Percentiles rank a stretch among this genome's conserved stretches.
Evolutionary conservation across 2,113 vertebrate species (phyloP).

Genomic region (Scatophagus argus): DNA sequence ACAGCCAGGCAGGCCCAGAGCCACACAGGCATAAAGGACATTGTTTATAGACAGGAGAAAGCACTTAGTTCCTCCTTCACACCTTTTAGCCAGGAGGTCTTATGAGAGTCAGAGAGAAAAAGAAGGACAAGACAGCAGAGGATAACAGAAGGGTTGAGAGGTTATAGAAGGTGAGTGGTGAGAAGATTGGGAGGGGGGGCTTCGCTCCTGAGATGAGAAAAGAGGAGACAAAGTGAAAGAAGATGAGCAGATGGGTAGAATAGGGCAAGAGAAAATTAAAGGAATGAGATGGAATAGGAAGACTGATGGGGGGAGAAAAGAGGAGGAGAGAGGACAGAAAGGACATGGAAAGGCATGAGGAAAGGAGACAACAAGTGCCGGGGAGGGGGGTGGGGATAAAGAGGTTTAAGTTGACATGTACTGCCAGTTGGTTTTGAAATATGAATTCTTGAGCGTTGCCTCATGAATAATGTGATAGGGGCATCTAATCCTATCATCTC

Average conservation of each 20-base stretch:
- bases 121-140: constrained; percentile 24
- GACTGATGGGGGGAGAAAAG: constrained; percentile 9
- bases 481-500: constrained; percentile 42
- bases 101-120: constrained; percentile 55
- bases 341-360: constrained; percentile 7
- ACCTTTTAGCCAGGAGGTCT: constrained; percentile 76
- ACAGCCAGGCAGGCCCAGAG: constrained; percentile 33
- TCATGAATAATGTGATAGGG: constrained; percentile 45
- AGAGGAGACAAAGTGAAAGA: constrained; percentile 27
- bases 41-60: constrained; percentile 80
- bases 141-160: constrained; percentile 50
- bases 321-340: background rate
- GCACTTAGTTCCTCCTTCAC: constrained; percentile 81
- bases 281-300: background rate
- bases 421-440: constrained; percentile 46
- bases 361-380: constrained; percentile 20
- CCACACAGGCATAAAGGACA: constrained; percentile 68
- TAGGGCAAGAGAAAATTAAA: constrained; percentile 16
- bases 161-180: constrained; percentile 30
- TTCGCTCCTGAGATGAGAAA: constrained; percentile 21
- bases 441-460: constrained; percentile 46
- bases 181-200: background rate
- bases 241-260: constrained; percentile 39
- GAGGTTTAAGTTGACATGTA: constrained; percentile 28
- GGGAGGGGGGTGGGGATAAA: background rate